Evolutionary conservation across 2,797 vertebrate genomes (phyloP), one percentile per base, ranked within the genome.

Genomic region (Pogonophryne albipinna): DNA sequence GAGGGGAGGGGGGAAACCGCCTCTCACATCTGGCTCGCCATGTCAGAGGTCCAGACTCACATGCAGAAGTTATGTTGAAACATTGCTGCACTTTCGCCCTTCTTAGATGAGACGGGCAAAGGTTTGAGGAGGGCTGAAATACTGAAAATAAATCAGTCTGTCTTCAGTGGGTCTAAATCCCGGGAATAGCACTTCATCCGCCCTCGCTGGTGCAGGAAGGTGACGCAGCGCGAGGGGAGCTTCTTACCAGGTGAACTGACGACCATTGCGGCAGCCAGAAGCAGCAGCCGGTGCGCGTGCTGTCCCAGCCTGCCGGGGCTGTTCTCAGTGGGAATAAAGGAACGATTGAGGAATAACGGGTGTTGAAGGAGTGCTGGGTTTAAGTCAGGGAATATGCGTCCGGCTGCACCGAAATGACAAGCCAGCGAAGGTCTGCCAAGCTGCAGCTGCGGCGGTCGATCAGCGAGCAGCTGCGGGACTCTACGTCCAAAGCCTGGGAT

Each of bases 401-500:
- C 67, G 80, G 55, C 53, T 42, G 55, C 68, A n/a, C 82, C 85
- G 85, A 88, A 87, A 95, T 95, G 94, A 95, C 91, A 55, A 87
- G 66, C 69, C 91, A 66, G 90, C 80, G 92, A 66, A 93, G 91
- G 89, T 92, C 91, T 61, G 86, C 91, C 84, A 93, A 90, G 89
- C 91, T 94, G 6, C 94, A 94, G 90, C 93, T 94, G 90, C 93
- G 93, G 89, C 93, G 97, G 72, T 98, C 93, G 55, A 93, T 93
- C 90, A 94, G 93, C 74, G 92, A 94, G 88, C 92, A 94, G 91
- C 91, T 94, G 92, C 91, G 96, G 87, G 95, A 96, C 90, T 96
- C 96, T 88, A 96, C 96, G 72, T 92, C 94, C 91, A 94, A 95
- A 88, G 97, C 97, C 79, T 98, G 97, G 97, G 96, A 96, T 91